Conservation (phyloP, 2,888 invertebrate species). For the Latrodectus elegans region DNA sequence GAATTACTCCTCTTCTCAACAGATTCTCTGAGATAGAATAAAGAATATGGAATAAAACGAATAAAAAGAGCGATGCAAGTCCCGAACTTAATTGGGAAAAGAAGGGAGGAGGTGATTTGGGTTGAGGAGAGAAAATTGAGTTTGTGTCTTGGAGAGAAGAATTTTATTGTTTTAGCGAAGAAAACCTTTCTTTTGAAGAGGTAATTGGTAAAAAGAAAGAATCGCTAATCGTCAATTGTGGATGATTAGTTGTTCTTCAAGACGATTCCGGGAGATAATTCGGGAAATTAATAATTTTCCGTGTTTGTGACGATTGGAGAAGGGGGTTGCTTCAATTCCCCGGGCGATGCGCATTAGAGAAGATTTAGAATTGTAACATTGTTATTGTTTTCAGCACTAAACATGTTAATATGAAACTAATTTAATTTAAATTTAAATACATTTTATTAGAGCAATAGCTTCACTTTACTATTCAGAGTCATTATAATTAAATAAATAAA, state of each 20-base stretch:
- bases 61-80: neutral
- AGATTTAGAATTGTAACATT: too few relatives aligned
- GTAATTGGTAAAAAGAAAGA: conserved; percentile 1
- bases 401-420: too few relatives aligned
- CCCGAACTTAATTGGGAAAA: neutral
- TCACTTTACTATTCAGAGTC: neutral
- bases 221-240: neutral
- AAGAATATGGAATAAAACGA: neutral
- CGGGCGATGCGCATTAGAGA: too few relatives aligned
- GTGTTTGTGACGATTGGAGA: neutral
- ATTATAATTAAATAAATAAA: neutral
- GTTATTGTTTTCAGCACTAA: too few relatives aligned
- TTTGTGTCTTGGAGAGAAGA: neutral
- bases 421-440: too few relatives aligned
- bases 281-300: neutral
- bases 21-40: conserved; percentile 5
- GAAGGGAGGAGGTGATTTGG: neutral
- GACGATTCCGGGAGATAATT: neutral
- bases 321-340: too few relatives aligned
- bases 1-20: neutral
- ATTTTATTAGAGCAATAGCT: neutral
- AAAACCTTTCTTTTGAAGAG: neutral
- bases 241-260: neutral
- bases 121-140: neutral
- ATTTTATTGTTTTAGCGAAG: conserved; percentile 1